Conservation (phyloP, 2,888 invertebrate genomes). For the Eilema griseolum region DNA sequence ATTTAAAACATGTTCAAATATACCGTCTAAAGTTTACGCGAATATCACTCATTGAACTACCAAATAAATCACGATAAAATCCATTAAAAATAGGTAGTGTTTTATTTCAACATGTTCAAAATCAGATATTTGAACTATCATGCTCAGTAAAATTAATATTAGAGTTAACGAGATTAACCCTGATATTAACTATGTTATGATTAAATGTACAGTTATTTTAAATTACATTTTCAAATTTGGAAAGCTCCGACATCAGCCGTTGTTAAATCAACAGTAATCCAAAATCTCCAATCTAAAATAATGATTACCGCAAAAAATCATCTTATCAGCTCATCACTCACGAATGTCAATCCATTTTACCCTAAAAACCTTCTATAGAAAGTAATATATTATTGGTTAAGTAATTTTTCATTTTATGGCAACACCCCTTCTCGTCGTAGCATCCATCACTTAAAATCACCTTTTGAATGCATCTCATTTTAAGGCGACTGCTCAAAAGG, state of each 20-base stretch:
- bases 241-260: not conserved
- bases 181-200: no score
- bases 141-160: no score
- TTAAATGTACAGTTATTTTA: no score
- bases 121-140: no score
- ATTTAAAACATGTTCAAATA: no score
- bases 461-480: conserved; percentile 52
- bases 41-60: no score
- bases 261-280: not conserved
- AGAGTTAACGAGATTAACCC: no score
- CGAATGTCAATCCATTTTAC: conserved; percentile 2
- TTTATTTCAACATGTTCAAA: no score
- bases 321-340: conserved; percentile 27
- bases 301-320: not conserved
- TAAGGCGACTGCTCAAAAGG: not conserved
- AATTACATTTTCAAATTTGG: not conserved
- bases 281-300: not conserved
- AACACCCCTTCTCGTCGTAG: conserved; percentile 58
- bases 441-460: conserved; percentile 72
- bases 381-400: conserved; percentile 54
- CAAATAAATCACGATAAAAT: no score
- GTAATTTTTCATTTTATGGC: conserved; percentile 53
- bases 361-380: not conserved
- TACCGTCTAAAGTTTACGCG: no score
- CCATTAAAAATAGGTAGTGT: no score